Conservation (phyloP, 2,888 invertebrate genomes). For the Leptopilina myrica region DNA sequence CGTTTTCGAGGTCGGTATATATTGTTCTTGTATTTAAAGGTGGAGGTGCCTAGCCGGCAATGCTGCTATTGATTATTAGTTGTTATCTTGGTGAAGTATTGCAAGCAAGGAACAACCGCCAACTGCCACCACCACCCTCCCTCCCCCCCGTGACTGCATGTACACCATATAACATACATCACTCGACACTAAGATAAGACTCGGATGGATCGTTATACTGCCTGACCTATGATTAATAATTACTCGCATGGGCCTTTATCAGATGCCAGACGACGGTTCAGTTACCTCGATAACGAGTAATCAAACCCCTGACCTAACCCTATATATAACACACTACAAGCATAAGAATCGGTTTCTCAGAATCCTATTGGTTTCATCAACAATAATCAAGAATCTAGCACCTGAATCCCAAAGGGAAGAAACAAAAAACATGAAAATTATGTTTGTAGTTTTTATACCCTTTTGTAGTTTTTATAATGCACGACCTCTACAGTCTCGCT, state of each 20-base stretch:
- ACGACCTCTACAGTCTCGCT: too few species aligned
- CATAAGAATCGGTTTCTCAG: not conserved
- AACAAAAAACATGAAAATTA: too few species aligned
- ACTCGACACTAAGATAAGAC: conserved; percentile 73
- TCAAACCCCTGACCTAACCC: conserved; percentile 64
- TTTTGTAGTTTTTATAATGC: too few species aligned
- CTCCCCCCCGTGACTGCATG: conserved; percentile 51
- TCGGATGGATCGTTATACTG: conserved; percentile 74
- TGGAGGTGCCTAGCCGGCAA: conserved; percentile 64
- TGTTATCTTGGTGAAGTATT: conserved; percentile 73
- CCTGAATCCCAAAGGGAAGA: not conserved
- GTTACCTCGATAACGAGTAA: conserved; percentile 74
- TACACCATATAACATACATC: conserved; percentile 67
- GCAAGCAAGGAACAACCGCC: conserved; percentile 57
- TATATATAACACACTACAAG: conserved; percentile 39
- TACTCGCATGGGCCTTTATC: conserved; percentile 72
- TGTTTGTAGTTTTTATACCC: too few species aligned
- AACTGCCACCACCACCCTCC: conserved; percentile 47
- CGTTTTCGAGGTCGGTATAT: conserved; percentile 57
- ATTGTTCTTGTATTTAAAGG: conserved; percentile 53
- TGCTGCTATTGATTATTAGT: conserved; percentile 72
- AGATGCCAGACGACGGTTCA: conserved; percentile 72
- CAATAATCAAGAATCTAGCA: not conserved
- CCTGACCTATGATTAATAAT: conserved; percentile 75
- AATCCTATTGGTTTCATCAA: conserved; percentile 49